Evolutionary conservation across 1,140 invertebrate genomes (phyloP), one percentile per base, ranked within the genome.

Genomic region (Phymastichus coffea): DNA sequence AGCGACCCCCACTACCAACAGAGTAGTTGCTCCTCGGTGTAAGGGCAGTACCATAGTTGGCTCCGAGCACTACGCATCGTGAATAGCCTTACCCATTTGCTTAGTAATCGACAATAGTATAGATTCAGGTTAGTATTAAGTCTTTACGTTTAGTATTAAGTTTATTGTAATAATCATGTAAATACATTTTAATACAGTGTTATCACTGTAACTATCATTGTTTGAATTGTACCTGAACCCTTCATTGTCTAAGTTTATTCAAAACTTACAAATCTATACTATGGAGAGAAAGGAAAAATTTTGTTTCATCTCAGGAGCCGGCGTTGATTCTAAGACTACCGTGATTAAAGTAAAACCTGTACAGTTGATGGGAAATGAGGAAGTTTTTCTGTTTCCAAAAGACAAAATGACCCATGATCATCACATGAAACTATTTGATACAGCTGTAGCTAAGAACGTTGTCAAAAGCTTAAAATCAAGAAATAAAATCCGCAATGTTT

Each of bases 401-500:
- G 37, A 54, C 35, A 54, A 54, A 54, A 54, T 33, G 23, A 54
- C 37, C 52, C 8, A 20, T 23, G 33, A 20, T 20, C 6, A 41
- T 40, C 52, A 54, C 23, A 28, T n/a, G 3, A 4, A 38, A 54
- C 52, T 54, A 12, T 54, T 54, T 30, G 23, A 23, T 28, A 41
- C 52, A 54, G 22, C 37, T 3, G 52, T 54, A n/a, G 52, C 17
- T 9, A 54, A 54, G 22, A 54, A 54, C 23, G 52, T 52, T 4
- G 25, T 35, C 19, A 52, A 52, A 26, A 54, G 25, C 26, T 41
- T 41, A n/a, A n/a, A n/a, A n/a, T n/a, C n/a, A n/a, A n/a, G 52
- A 41, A 54, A 54, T 41, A 54, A 54, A 41, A 43, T 54, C 23
- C 10, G 52, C 15, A 54, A 54, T 41, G 35, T 54, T 4, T 8